These are phyloP conservation scores for Apocheima hispidaria DNA, from an alignment of 2,888 invertebrate genomes.

Conservation along the genomic window DNA sequence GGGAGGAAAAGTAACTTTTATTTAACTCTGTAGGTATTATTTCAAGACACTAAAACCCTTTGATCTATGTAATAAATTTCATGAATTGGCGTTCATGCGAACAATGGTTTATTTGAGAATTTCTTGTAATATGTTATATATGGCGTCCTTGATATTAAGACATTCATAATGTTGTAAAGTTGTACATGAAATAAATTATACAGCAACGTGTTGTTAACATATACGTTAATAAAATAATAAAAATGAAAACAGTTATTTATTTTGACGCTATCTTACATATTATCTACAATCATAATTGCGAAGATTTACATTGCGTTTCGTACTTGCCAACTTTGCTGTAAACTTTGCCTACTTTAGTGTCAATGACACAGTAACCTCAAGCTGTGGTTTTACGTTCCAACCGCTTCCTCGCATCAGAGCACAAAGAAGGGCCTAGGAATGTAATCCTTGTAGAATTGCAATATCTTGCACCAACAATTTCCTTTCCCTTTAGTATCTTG, in stretches of 20 bases:
- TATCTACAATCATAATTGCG: constrained; percentile 10
- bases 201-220: constrained; percentile 3
- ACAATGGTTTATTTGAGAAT: background rate
- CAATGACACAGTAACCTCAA: constrained; percentile 41
- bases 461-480: background rate
- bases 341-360: constrained; percentile 35
- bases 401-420: constrained; percentile 29
- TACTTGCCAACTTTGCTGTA: background rate
- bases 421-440: constrained; percentile 23
- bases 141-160: background rate
- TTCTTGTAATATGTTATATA: background rate
- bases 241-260: constrained; percentile 1
- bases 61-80: too few relatives aligned
- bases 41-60: background rate
- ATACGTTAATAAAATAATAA: background rate
- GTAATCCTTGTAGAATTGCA: constrained; percentile 18
- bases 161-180: background rate
- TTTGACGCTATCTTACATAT: background rate
- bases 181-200: constrained; percentile 8
- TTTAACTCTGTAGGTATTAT: too few relatives aligned
- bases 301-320: constrained; percentile 6
- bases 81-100: too few relatives aligned
- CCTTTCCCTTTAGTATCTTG: background rate
- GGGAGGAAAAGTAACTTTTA: too few relatives aligned
- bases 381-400: constrained; percentile 42